A percentile compares a stretch with the other conserved stretches of the same genome.
Evolutionary conservation across 1,140 invertebrate genomes (phyloP).

Genomic region (Gryon sp.): DNA sequence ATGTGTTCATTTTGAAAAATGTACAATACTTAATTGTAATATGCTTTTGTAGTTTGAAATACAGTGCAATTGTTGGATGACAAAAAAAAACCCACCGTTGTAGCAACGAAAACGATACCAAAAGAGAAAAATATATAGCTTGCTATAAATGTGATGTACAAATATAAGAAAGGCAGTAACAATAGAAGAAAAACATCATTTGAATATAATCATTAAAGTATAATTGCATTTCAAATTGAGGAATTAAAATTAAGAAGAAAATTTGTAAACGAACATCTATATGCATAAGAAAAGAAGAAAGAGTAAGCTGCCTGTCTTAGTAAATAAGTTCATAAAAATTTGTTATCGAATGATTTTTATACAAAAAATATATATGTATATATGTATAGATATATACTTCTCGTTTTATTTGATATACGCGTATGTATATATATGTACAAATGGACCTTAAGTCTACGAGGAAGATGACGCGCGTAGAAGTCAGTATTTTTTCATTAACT

Average conservation of each 20-base stretch:
- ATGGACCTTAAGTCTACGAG: constrained; percentile 47
- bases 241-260: constrained; percentile 20
- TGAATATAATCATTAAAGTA: no score
- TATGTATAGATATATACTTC: no score
- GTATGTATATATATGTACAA: constrained; percentile 61
- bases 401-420: no score
- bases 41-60: no score
- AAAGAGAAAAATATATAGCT: constrained; percentile 5
- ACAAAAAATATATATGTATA: constrained; percentile 57
- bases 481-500: no score
- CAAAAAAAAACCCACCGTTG: constrained; percentile 8
- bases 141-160: constrained; percentile 10
- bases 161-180: constrained; percentile 21
- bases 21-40: no score
- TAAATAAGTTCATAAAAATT: constrained; percentile 29
- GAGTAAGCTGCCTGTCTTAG: constrained; percentile 37
- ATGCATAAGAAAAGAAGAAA: constrained; percentile 41
- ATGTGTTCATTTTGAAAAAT: no score
- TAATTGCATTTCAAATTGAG: no score
- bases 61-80: no score
- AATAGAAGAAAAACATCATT: no score
- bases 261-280: constrained; percentile 21
- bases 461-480: constrained; percentile 1
- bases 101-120: not conserved
- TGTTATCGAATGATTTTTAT: constrained; percentile 56